These are phyloP conservation scores for Heterodera schachtii DNA, from an alignment of 1,140 invertebrate genomes.

Conservation along the genomic window DNA sequence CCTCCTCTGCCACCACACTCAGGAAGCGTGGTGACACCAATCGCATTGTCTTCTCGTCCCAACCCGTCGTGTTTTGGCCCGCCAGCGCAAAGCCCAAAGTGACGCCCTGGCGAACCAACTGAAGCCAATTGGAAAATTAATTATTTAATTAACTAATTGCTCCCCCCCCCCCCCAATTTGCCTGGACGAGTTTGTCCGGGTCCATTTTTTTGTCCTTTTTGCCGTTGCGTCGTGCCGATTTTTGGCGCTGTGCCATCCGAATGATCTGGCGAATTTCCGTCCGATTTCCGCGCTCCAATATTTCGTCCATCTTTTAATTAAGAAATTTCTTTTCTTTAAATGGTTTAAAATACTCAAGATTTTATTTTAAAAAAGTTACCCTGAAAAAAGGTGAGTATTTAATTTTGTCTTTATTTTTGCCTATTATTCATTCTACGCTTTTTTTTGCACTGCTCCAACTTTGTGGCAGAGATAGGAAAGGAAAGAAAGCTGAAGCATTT, in stretches of 20 bases:
- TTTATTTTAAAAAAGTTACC: neutral
- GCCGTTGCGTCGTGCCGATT: neutral
- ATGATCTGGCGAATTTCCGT: slow-evolving; percentile 14
- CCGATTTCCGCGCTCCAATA: slow-evolving; percentile 12
- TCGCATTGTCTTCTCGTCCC: slow-evolving; percentile 62
- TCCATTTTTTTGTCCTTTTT: neutral
- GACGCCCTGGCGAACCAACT: slow-evolving; percentile 41
- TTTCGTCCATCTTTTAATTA: neutral
- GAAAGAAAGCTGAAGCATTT: too few relatives aligned
- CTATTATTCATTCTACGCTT: too few relatives aligned
- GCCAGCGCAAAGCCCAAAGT: slow-evolving; percentile 55
- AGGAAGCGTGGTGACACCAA: slow-evolving; percentile 59
- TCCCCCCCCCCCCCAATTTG: neutral
- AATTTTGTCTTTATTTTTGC: too few relatives aligned
- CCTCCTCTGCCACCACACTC: slow-evolving; percentile 56
- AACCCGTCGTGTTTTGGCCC: slow-evolving; percentile 59
- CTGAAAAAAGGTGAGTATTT: too few relatives aligned
- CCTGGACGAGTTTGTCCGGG: neutral
- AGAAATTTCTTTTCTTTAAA: too few relatives aligned
- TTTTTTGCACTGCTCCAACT: too few relatives aligned
- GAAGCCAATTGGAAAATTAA: neutral
- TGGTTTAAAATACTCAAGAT: neutral
- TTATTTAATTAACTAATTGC: too few relatives aligned
- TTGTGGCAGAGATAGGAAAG: too few relatives aligned
- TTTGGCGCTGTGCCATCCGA: slow-evolving; percentile 8